Conservation (phyloP, 2,797 vertebrate genomes). For the Otolemur crassicaudatus region DNA sequence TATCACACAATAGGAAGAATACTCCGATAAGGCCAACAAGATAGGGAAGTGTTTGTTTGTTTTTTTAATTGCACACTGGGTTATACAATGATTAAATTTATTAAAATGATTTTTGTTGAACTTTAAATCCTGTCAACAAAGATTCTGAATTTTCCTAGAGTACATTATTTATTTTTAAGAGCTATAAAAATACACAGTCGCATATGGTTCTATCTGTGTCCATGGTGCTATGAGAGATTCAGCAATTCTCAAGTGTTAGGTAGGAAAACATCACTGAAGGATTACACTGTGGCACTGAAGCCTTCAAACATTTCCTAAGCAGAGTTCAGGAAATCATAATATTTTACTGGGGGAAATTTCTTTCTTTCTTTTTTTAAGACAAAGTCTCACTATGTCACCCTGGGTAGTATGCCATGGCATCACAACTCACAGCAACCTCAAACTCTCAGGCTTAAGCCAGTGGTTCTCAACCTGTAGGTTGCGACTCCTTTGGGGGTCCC, state of each 20-base stretch:
- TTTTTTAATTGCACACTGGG: background rate
- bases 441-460: too few relatives aligned
- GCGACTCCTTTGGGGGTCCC: too few relatives aligned
- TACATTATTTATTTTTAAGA: conserved; percentile 44
- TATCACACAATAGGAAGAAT: conserved; percentile 20
- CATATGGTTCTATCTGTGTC: background rate
- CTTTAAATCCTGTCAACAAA: background rate
- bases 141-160: conserved; percentile 33
- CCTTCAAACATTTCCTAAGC: background rate
- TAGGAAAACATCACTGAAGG: background rate
- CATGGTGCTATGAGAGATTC: background rate
- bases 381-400: too few relatives aligned
- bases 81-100: background rate
- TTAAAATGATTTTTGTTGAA: background rate
- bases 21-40: background rate
- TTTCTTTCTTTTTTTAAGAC: too few relatives aligned
- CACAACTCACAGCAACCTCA: too few relatives aligned
- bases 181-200: background rate
- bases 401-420: too few relatives aligned
- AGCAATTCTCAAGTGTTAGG: background rate
- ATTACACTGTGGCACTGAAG: background rate
- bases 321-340: background rate
- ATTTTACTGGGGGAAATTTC: conserved; percentile 1
- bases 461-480: too few relatives aligned
- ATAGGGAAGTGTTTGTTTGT: background rate